Evolutionary conservation across 2,797 vertebrate species (phyloP).

Genomic region (Adrianichthys oophorus): DNA sequence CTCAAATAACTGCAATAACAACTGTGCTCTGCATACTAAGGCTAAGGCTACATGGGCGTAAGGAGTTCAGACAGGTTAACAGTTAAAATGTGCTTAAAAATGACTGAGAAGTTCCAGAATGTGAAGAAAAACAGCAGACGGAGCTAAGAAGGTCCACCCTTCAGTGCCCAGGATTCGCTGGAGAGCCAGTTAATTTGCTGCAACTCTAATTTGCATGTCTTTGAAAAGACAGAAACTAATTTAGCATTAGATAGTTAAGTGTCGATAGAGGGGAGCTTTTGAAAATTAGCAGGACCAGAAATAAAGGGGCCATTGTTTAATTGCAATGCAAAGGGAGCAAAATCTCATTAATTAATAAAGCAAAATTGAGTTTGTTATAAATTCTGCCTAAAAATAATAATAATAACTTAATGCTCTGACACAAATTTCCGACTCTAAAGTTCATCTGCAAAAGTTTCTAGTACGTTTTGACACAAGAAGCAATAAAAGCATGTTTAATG

Average conservation of each 20-base stretch:
- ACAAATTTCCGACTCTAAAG: constrained; percentile 23
- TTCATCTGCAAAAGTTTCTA: constrained; percentile 14
- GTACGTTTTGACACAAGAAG: constrained; percentile 9
- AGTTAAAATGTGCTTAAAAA: constrained; percentile 27
- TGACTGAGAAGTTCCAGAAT: no score
- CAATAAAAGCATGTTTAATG: constrained; percentile 21
- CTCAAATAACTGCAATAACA: constrained; percentile 36
- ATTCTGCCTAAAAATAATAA: constrained; percentile 12
- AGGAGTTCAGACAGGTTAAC: constrained; percentile 19
- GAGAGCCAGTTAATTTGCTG: constrained; percentile 65
- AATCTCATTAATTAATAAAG: constrained; percentile 55
- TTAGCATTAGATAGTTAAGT: constrained; percentile 63
- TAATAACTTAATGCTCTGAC: not conserved
- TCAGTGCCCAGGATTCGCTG: constrained; percentile 59
- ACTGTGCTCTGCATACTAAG: constrained; percentile 10
- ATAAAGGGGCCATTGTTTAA: constrained; percentile 60
- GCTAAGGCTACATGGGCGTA: constrained; percentile 3
- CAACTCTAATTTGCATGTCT: constrained; percentile 71
- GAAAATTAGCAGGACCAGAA: constrained; percentile 51
- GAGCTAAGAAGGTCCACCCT: constrained; percentile 44
- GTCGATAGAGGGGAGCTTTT: constrained; percentile 53
- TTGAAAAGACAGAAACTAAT: constrained; percentile 72
- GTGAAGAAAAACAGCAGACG: constrained; percentile 51
- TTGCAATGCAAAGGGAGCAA: constrained; percentile 48
- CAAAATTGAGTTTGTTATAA: constrained; percentile 35